A percentile compares a stretch with the other conserved stretches of the same genome.
Conservation (phyloP, 2,113 vertebrate genomes). For the Rhinoptilus africanus region DNA sequence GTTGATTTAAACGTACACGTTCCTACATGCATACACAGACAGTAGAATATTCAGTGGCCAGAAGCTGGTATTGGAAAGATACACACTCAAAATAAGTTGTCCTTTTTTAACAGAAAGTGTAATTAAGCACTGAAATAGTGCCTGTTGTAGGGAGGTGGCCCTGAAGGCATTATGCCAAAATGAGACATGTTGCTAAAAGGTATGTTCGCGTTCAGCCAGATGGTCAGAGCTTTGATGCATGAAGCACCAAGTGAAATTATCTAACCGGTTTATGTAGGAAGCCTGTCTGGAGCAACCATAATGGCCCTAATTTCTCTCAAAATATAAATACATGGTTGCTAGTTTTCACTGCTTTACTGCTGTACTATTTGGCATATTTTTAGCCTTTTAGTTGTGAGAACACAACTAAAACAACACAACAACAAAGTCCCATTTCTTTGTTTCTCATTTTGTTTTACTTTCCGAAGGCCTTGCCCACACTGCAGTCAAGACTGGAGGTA, state of each 20-base stretch:
- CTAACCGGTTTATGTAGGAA: conserved; percentile 5
- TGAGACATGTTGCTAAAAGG: conserved; percentile 26
- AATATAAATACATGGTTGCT: background rate
- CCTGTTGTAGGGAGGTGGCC: conserved; percentile 11
- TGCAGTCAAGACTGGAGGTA: background rate
- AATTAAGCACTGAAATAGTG: conserved; percentile 9
- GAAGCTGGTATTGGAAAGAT: background rate
- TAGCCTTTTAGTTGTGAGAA: background rate
- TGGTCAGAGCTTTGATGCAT: conserved; percentile 20
- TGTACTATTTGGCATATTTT: background rate
- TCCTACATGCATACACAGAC: background rate
- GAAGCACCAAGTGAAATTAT: conserved; percentile 39
- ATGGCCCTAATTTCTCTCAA: conserved; percentile 11
- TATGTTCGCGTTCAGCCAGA: conserved; percentile 18
- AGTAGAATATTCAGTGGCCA: background rate
- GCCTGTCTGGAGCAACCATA: background rate
- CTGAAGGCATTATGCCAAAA: background rate
- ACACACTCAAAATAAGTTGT: conserved; percentile 15
- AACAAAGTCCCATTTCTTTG: background rate
- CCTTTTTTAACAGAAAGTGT: background rate
- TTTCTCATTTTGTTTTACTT: background rate
- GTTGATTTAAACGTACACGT: background rate
- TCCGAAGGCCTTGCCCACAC: background rate
- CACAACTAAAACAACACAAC: background rate
- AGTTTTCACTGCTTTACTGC: background rate